Evolutionary conservation across 1,140 invertebrate genomes (phyloP).

Genomic region (Neodiprion lecontei): DNA sequence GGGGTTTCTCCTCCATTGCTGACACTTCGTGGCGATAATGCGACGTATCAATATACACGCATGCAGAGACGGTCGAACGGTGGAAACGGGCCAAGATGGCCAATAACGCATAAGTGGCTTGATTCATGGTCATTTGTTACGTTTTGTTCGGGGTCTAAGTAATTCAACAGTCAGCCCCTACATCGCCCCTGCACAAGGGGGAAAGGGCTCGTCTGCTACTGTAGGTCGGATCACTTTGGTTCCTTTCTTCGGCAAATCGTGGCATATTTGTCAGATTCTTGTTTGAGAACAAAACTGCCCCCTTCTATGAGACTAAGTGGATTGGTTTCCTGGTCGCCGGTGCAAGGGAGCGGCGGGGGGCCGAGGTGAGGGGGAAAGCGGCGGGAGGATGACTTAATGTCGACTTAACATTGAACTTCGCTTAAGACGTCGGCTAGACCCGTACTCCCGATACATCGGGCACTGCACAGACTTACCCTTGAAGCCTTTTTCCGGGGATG

Average conservation of each 20-base stretch:
- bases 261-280: slow-evolving; percentile 63
- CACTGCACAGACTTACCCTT: slow-evolving; percentile 45
- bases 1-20: not conserved
- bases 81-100: slow-evolving; percentile 38
- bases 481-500: slow-evolving; percentile 57
- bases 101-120: slow-evolving; percentile 56
- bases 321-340: not conserved
- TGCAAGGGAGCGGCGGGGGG: slow-evolving; percentile 25
- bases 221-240: slow-evolving; percentile 8
- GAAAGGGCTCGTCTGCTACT: slow-evolving; percentile 9
- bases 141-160: slow-evolving; percentile 55
- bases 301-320: slow-evolving; percentile 19
- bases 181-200: slow-evolving; percentile 5
- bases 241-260: slow-evolving; percentile 58
- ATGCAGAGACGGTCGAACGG: too few species aligned
- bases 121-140: slow-evolving; percentile 56
- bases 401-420: slow-evolving; percentile 2
- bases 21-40: slow-evolving; percentile 29
- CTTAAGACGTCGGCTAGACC: not conserved
- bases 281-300: slow-evolving; percentile 55
- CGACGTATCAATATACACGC: slow-evolving; percentile 50
- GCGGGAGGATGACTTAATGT: not conserved
- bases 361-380: slow-evolving; percentile 10
- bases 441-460: slow-evolving; percentile 12
- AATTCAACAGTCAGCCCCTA: slow-evolving; percentile 50